A percentile compares a stretch with the other conserved stretches of the same genome.
Conservation (phyloP, 2,113 vertebrate genomes). For the Rhineura floridana region DNA sequence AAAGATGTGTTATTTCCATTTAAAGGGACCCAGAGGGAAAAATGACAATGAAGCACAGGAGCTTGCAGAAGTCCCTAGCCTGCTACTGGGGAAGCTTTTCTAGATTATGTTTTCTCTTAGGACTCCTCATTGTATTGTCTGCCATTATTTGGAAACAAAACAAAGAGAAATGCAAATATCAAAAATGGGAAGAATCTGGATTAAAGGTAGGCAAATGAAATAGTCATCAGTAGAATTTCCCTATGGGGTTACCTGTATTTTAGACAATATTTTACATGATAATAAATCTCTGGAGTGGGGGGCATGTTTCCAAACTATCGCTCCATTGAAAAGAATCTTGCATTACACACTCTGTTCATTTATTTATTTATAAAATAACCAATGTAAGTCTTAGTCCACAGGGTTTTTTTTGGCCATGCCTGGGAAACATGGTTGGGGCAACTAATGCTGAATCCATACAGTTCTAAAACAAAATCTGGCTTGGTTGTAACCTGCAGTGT, state of each 20-base stretch:
- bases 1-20: neutral
- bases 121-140: neutral
- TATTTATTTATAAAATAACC: neutral
- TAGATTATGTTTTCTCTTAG: neutral
- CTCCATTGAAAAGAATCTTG: neutral
- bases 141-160: neutral
- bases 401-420: neutral
- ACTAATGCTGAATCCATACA: neutral
- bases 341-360: neutral
- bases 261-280: neutral
- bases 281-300: too few species aligned
- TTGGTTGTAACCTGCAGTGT: too few species aligned
- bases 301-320: neutral
- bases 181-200: neutral
- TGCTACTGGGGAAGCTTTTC: neutral
- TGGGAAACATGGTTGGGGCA: neutral
- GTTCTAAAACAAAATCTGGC: neutral
- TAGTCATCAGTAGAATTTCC: fast-evolving
- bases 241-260: neutral
- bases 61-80: neutral
- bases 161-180: neutral
- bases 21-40: neutral
- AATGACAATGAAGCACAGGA: neutral
- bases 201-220: neutral
- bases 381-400: neutral